These are phyloP conservation scores for Chaetodon trifasciatus DNA, from an alignment of 2,797 vertebrate genomes.

Conservation along the genomic window DNA sequence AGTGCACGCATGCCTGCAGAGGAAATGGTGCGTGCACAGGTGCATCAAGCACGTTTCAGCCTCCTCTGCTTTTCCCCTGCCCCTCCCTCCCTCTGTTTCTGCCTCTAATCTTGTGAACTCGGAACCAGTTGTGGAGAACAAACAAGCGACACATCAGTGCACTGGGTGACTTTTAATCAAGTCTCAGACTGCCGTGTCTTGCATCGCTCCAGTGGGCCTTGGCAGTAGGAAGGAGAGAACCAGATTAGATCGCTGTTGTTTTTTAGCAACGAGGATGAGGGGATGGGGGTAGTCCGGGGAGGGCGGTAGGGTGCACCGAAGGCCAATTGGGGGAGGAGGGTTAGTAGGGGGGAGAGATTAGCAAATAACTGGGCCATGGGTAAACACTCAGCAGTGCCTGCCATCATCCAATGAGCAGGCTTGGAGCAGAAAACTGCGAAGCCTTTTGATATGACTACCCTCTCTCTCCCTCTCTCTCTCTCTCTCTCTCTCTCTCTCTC, in stretches of 20 bases:
- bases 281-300: constrained; percentile 62
- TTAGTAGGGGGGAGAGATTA: constrained; percentile 65
- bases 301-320: constrained; percentile 66
- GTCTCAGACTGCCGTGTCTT: constrained; percentile 56
- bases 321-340: constrained; percentile 72
- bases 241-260: constrained; percentile 81
- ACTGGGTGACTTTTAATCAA: constrained; percentile 70
- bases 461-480: constrained; percentile 17
- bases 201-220: constrained; percentile 58
- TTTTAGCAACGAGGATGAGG: constrained; percentile 71
- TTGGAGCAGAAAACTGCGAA: constrained; percentile 70
- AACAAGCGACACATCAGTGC: constrained; percentile 39
- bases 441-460: constrained; percentile 77
- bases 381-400: constrained; percentile 76
- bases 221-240: constrained; percentile 66
- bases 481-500: constrained; percentile 22
- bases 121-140: constrained; percentile 30
- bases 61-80: not conserved
- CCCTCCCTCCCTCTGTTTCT: constrained; percentile 11
- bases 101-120: constrained; percentile 43
- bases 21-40: constrained; percentile 31
- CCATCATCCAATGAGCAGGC: constrained; percentile 74
- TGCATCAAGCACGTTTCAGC: constrained; percentile 42
- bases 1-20: constrained; percentile 29
- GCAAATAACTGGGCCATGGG: constrained; percentile 86